phyloP scores from a whole-genome alignment of 1,140 invertebrate species.

The Holotrichia oblita region DNA sequence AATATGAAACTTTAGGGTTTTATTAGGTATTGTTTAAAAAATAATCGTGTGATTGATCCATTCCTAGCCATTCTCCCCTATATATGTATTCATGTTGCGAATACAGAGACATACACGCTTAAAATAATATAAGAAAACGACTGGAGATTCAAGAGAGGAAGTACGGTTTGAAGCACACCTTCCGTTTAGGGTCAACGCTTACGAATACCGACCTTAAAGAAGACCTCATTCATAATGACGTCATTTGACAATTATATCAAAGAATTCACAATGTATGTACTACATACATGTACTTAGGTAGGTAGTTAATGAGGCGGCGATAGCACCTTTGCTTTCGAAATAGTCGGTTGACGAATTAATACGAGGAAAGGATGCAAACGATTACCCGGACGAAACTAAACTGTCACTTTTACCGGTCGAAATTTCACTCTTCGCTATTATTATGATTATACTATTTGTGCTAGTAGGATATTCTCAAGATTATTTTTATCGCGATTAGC shows the following conservation, averaged over 20 bases:
- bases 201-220: slow-evolving; percentile 28
- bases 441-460: too few relatives aligned
- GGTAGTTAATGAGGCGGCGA: background rate
- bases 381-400: background rate
- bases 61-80: too few relatives aligned
- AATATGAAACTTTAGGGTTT: too few relatives aligned
- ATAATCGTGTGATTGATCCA: too few relatives aligned
- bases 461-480: background rate
- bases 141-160: background rate
- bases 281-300: too few relatives aligned
- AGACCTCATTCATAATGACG: slow-evolving; percentile 17
- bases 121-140: slow-evolving; percentile 1
- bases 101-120: too few relatives aligned
- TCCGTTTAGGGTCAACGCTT: slow-evolving; percentile 17
- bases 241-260: background rate
- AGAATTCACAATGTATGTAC: too few relatives aligned
- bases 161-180: background rate
- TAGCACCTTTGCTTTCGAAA: slow-evolving; percentile 3
- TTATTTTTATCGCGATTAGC: background rate
- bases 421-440: slow-evolving; percentile 30
- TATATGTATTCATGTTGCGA: too few relatives aligned
- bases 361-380: background rate
- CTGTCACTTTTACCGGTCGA: background rate
- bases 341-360: background rate
- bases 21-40: too few relatives aligned